Conservation (phyloP, 2,888 invertebrate genomes). For the Zhuqinia jingwanae region DNA sequence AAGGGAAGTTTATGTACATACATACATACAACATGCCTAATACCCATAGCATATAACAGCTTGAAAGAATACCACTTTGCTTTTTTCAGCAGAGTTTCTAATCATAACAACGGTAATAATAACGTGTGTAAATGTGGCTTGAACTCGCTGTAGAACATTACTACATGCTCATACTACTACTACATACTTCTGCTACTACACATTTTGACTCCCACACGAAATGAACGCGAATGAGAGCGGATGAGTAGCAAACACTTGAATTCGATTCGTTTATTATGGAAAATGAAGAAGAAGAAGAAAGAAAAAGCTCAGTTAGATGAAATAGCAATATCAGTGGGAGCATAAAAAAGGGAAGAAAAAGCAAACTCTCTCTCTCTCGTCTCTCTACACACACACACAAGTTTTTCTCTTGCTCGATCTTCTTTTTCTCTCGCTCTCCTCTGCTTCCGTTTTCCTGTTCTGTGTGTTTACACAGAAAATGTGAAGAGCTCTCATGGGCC, state of each 20-base stretch:
- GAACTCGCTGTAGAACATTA: conserved; percentile 47
- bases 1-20: neutral
- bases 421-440: conserved; percentile 48
- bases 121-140: conserved; percentile 71
- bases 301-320: neutral
- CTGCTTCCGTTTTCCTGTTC: conserved; percentile 59
- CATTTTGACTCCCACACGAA: conserved; percentile 58
- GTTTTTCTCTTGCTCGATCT: neutral
- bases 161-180: conserved; percentile 33
- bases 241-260: conserved; percentile 48
- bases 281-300: conserved; percentile 32
- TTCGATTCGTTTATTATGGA: conserved; percentile 48
- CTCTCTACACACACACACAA: too few species aligned
- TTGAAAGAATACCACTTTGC: conserved; percentile 30
- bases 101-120: conserved; percentile 56
- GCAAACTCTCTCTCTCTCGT: too few species aligned
- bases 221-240: conserved; percentile 51
- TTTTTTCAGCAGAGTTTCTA: conserved; percentile 41
- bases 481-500: conserved; percentile 70
- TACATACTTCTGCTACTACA: conserved; percentile 28
- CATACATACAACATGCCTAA: too few species aligned
- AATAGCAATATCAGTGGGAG: neutral
- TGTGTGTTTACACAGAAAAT: conserved; percentile 58
- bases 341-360: conserved; percentile 40
- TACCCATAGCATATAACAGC: neutral